Evolutionary conservation across 1,140 invertebrate genomes (phyloP), one percentile per base, ranked within the genome.

Genomic region (Diplogasteroides magnus): DNA sequence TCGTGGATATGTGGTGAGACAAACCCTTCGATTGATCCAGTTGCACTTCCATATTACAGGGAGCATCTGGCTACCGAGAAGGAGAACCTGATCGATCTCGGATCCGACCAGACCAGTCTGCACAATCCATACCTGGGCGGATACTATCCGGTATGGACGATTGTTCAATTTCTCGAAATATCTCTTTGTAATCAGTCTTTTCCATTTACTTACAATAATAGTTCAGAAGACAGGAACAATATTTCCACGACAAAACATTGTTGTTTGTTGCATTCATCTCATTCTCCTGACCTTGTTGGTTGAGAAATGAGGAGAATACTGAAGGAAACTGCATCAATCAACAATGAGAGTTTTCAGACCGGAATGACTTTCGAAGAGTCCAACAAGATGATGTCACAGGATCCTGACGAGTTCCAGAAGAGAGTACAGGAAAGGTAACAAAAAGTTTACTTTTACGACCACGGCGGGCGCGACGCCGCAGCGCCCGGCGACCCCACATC

Each of bases 21-120:
- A 61, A 37, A 69, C n/a, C 23, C 15, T 58, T 2, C 0, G 29
- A 32, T 26, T 26, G 28, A 6, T 1, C 2, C 31, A 1, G 25
- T 74, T 0, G 23, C 70, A 62, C 29, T 11, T 62, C 3, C 13
- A 37, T 37, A 31, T 64, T 78, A 27, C 68, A 87, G 86, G 88
- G 88, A 89, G 77, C 77, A 84, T 62, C 76, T 89, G 27, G 86
- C 83, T 15, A 73, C 83, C 25, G 87, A 88, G 73, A 86, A 87
- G 27, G 88, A 90, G 58, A 72, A 86, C 2, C 76, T 89, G 3
- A 88, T 86, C 2, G 89, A 89, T 37, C 77, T 90, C 3, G 89
- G 88, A 1, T 88, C 88, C 11, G 89, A 90, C 80, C 89, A 90
- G 79, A 90, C 89, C 3, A 89, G 88, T 2, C 88, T 87, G 71